Evolutionary conservation across 2,888 invertebrate genomes (phyloP), one percentile per base, ranked within the genome.

Genomic region (Lycia hirtaria): DNA sequence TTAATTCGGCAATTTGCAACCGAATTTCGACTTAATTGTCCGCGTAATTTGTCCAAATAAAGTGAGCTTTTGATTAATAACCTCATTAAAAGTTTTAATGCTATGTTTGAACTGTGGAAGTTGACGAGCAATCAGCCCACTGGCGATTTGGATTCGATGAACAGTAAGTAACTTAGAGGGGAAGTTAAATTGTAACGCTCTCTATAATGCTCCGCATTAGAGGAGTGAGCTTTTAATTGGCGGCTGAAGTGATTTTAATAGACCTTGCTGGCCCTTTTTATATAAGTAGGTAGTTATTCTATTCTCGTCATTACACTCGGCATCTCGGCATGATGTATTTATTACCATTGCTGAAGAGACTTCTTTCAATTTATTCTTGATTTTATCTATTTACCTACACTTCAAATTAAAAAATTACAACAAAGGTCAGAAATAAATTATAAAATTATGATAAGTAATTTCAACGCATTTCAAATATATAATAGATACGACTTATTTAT

Each of bases 1-100:
- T 78, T 75, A 73, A 78, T 78, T 77, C 68, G 70, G 69, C 73
- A 71, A 77, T 77, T 80, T 73, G 72, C 71, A 68, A 73, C 67
- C 65, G 73, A 67, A 68, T 66, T 71, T 57, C 60, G 52, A 65
- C 68, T 63, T 70, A 77, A 77, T 77, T 72, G 72, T 69, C 60
- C 57, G 65, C 44, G 65, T 76, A 73, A 78, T 77, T 76, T 52
- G 62, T 61, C 63, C 68, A 64, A 74, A 68, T 68, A 69, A 67
- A 61, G 40, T 61, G 54, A 48, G 19, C 48, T 49, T 44, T 48
- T 61, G 53, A 47, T 49, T 17, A 32, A 48, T 43, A 55, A 20
- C 26, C 20, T 55, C 48, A 55, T 49, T 49, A 43, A 49, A 48
- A 30, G 28, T 55, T 49, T n/a, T 28, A 19, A 43, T 55, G 53